These are phyloP conservation scores for Dusona sp. DNA, from an alignment of 2,888 invertebrate genomes.

Conservation along the genomic window DNA sequence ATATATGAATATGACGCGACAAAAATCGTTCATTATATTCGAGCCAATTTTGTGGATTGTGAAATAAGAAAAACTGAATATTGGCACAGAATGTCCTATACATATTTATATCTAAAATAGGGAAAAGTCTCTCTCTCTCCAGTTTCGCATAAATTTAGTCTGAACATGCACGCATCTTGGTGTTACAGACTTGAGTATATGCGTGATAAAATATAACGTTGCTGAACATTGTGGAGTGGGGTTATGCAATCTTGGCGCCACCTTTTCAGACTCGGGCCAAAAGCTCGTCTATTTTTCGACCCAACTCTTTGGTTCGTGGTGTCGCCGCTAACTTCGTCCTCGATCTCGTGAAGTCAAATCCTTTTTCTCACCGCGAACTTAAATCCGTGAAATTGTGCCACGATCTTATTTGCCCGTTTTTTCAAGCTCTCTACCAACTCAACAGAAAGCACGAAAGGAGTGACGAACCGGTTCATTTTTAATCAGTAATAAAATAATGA, in stretches of 20 bases:
- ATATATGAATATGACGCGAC: background rate
- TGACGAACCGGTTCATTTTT: background rate
- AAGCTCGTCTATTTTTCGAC: conserved; percentile 54
- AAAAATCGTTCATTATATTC: no score
- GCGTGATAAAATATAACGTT: conserved; percentile 23
- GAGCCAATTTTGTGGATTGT: no score
- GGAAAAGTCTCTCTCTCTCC: conserved; percentile 16
- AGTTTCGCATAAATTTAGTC: conserved; percentile 53
- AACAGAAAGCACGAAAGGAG: no score
- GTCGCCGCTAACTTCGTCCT: conserved; percentile 30
- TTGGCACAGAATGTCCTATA: background rate
- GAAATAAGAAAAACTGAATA: background rate
- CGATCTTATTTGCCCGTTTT: background rate
- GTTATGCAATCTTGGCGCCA: conserved; percentile 67
- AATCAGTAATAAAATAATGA: background rate
- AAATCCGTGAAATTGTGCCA: background rate
- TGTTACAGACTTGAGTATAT: conserved; percentile 18
- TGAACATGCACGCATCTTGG: conserved; percentile 31
- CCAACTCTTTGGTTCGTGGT: conserved; percentile 35
- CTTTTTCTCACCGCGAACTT: conserved; percentile 12
- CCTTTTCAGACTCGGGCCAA: conserved; percentile 50
- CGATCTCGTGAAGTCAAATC: conserved; percentile 5
- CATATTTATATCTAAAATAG: background rate
- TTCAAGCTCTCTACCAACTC: background rate
- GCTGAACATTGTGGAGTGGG: conserved; percentile 24